Evolutionary conservation across 2,797 vertebrate species (phyloP).

Genomic region (Lithobates pipiens): DNA sequence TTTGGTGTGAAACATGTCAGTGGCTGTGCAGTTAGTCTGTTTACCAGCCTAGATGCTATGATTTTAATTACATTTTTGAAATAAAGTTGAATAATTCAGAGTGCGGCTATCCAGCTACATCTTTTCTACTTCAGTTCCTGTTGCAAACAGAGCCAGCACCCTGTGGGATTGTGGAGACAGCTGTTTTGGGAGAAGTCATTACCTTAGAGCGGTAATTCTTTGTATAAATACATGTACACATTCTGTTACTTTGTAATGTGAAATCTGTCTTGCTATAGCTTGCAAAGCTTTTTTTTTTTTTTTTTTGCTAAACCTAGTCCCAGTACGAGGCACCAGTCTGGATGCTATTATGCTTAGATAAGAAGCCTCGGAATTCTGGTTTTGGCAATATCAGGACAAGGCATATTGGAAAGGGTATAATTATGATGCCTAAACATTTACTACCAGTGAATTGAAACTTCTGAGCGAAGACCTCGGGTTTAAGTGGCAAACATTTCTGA

Average conservation of each 20-base stretch:
- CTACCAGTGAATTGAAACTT: slow-evolving; percentile 61
- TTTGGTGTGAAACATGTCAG: too few species aligned
- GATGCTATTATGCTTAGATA: slow-evolving; percentile 62
- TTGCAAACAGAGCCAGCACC: too few species aligned
- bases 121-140: too few species aligned
- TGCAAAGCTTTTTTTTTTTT: not conserved
- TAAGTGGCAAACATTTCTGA: slow-evolving; percentile 29
- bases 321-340: slow-evolving; percentile 41
- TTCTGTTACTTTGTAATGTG: not conserved
- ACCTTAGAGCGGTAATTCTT: too few species aligned
- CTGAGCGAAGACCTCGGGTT: slow-evolving; percentile 32
- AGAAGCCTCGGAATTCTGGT: slow-evolving; percentile 68
- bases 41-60: too few species aligned
- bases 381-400: slow-evolving; percentile 66
- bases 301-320: not conserved
- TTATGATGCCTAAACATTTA: slow-evolving; percentile 56
- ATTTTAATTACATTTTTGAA: too few species aligned
- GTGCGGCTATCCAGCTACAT: too few species aligned
- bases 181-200: too few species aligned
- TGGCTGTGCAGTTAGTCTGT: too few species aligned
- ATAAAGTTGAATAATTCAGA: too few species aligned
- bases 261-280: not conserved
- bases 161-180: too few species aligned
- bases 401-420: slow-evolving; percentile 60
- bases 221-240: too few species aligned